phyloP scores from a whole-genome alignment of 2,888 invertebrate genomes.

The Congeria kusceri region DNA sequence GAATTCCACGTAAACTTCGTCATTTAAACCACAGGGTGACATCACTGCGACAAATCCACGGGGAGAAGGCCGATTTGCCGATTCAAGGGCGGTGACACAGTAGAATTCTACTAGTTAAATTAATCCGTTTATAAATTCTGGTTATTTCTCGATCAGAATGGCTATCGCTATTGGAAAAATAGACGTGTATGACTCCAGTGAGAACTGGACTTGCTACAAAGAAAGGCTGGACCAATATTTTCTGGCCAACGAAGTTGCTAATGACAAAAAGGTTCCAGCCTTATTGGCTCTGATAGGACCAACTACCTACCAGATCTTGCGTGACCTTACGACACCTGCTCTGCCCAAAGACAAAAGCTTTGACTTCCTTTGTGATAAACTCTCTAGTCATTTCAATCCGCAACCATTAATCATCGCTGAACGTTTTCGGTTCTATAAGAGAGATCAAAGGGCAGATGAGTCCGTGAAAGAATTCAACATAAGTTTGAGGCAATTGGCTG shows the following conservation, averaged over 20 bases:
- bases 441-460: too few species aligned
- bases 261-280: not conserved
- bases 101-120: too few species aligned
- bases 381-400: too few species aligned
- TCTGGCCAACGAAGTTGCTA: not conserved
- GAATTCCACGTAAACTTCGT: too few species aligned
- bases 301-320: constrained; percentile 26
- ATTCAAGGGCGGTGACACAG: too few species aligned
- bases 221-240: not conserved
- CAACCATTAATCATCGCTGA: too few species aligned
- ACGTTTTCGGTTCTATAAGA: not conserved
- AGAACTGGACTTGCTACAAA: not conserved
- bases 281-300: constrained; percentile 49
- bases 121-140: not conserved
- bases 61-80: too few species aligned
- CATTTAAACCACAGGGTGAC: not conserved
- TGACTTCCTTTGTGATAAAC: too few species aligned
- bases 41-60: not conserved
- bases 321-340: constrained; percentile 46
- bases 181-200: not conserved
- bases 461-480: too few species aligned
- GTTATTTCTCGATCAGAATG: not conserved
- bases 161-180: constrained; percentile 1
- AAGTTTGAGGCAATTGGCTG: too few species aligned
- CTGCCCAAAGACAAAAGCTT: too few species aligned